phyloP scores from a whole-genome alignment of 1,140 invertebrate species.

The Drosophila watanabei region DNA sequence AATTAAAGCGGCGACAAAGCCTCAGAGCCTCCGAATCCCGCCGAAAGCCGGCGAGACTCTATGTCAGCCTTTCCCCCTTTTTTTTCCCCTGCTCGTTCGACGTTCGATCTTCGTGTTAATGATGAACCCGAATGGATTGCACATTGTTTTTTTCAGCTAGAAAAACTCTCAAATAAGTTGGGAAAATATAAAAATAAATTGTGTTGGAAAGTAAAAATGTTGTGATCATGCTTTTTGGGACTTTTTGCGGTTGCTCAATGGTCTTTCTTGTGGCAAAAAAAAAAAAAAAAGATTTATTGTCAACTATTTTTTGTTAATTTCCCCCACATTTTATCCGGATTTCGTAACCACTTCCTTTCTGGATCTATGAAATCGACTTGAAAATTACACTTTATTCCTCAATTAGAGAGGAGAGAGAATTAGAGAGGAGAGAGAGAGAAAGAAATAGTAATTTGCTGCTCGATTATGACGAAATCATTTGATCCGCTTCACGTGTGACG shows the following conservation, averaged over 20 bases:
- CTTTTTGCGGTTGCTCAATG: slow-evolving; percentile 27
- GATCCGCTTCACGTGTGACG: slow-evolving; percentile 48
- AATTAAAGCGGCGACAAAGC: slow-evolving; percentile 60
- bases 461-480: slow-evolving; percentile 54
- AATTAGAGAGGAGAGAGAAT: slow-evolving; percentile 31
- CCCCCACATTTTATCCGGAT: slow-evolving; percentile 24
- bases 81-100: slow-evolving; percentile 35
- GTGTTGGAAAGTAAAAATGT: slow-evolving; percentile 65
- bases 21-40: slow-evolving; percentile 26
- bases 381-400: slow-evolving; percentile 27
- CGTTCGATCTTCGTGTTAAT: slow-evolving; percentile 51
- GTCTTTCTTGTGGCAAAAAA: slow-evolving; percentile 32
- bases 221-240: slow-evolving; percentile 42
- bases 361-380: slow-evolving; percentile 11
- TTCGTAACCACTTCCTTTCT: slow-evolving; percentile 35
- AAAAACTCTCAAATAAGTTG: slow-evolving; percentile 46
- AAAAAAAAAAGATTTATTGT: slow-evolving; percentile 54
- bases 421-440: no score
- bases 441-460: slow-evolving; percentile 29
- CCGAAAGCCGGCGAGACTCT: slow-evolving; percentile 8
- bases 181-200: slow-evolving; percentile 75
- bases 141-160: slow-evolving; percentile 58
- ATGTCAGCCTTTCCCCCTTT: slow-evolving; percentile 67
- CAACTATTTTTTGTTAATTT: slow-evolving; percentile 49
- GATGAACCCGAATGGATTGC: slow-evolving; percentile 69